Evolutionary conservation across 2,888 invertebrate genomes (phyloP).

Genomic region (Palloptera scutellata): DNA sequence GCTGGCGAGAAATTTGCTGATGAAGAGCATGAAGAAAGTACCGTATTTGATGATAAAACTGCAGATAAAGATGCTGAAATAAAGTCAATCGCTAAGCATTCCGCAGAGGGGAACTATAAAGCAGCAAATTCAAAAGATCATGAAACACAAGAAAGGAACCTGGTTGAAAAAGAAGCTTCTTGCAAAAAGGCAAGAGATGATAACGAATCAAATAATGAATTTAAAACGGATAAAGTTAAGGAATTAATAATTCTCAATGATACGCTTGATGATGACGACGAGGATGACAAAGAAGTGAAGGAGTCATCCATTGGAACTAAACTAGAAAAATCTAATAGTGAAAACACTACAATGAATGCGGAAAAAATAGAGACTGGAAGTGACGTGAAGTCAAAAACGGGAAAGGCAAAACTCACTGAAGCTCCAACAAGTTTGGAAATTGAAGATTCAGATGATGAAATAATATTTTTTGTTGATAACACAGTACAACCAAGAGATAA

Average conservation of each 20-base stretch:
- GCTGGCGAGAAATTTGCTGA: background rate
- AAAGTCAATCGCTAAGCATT: background rate
- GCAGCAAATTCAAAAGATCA: background rate
- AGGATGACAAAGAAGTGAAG: background rate
- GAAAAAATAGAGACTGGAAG: background rate
- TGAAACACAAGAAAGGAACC: background rate
- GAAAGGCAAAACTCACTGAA: background rate
- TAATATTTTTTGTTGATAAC: slow-evolving; percentile 53
- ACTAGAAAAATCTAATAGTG: background rate
- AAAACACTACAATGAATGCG: background rate
- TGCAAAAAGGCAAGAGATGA: background rate
- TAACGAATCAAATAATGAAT: background rate
- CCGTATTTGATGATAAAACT: slow-evolving; percentile 23
- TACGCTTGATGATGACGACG: background rate
- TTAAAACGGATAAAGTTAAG: slow-evolving; percentile 20
- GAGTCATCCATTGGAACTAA: background rate
- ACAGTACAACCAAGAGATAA: slow-evolving; percentile 25
- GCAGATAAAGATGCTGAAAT: slow-evolving; percentile 15
- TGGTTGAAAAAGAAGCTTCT: background rate
- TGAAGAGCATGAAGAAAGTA: slow-evolving; percentile 16
- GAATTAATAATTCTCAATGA: slow-evolving; percentile 7
- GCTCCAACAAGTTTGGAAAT: slow-evolving; percentile 4
- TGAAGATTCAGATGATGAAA: slow-evolving; percentile 50
- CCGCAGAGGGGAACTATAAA: background rate
- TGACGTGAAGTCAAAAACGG: background rate